These are phyloP conservation scores for Caenorhabditis elegans DNA, from an alignment of 1,140 invertebrate genomes.

Conservation along the genomic window WBcel235 BX284602.5:7718001-7718500, in stretches of 20 bases:
- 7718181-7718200: too few species aligned
- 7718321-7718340: too few species aligned
- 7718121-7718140: neutral
- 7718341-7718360: too few species aligned
- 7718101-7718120: neutral
- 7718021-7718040: neutral
- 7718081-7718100: neutral
- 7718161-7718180: too few species aligned
- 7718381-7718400: neutral
- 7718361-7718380: neutral
- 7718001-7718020: too few species aligned
- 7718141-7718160: too few species aligned
- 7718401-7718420: neutral
- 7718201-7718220: too few species aligned
- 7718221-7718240: too few species aligned
- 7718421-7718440: neutral
- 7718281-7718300: too few species aligned
- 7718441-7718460: neutral
- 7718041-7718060: neutral
- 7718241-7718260: too few species aligned
- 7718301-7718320: too few species aligned
- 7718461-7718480: neutral
- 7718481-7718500: neutral
- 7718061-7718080: neutral
- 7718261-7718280: too few species aligned